These are phyloP conservation scores for Mesocricetus auratus DNA, from an alignment of 2,113 vertebrate genomes.

Conservation along the genomic window DNA sequence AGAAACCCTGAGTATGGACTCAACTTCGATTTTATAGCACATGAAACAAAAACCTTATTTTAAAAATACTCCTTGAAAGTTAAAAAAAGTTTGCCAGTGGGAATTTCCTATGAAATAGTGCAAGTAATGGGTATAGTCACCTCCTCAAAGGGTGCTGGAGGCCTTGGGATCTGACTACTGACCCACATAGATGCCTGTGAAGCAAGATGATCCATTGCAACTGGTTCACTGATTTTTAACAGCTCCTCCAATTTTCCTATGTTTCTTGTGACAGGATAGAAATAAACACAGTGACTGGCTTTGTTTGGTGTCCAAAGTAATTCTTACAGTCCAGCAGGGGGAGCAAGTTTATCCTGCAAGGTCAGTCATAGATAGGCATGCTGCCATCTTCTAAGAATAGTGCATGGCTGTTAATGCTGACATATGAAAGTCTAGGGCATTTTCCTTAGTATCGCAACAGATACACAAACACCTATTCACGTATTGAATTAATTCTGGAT, in stretches of 20 bases:
- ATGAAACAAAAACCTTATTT: not conserved
- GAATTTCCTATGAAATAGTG: not conserved
- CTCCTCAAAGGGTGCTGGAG: not conserved
- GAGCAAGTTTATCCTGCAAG: not conserved
- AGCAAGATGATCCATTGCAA: not conserved
- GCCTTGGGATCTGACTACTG: not conserved
- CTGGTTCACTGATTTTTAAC: not conserved
- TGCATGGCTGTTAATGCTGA: not conserved
- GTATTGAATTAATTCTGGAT: not conserved
- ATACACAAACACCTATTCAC: not conserved
- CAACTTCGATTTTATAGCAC: conserved; percentile 18
- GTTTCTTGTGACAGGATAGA: conserved; percentile 1
- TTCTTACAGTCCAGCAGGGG: not conserved
- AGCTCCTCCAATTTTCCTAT: not conserved
- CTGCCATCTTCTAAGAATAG: not conserved
- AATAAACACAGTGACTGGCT: not conserved
- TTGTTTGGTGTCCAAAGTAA: not conserved
- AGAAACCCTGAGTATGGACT: not conserved
- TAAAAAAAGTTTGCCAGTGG: not conserved
- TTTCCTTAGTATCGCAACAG: conserved; percentile 13
- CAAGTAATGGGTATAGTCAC: not conserved
- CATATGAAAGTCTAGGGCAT: not conserved
- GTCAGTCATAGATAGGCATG: not conserved
- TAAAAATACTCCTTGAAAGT: not conserved
- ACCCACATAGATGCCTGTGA: not conserved